Evolutionary conservation across 2,113 vertebrate genomes (phyloP), one percentile per base, ranked within the genome.

Genomic region (Uria aalge): DNA sequence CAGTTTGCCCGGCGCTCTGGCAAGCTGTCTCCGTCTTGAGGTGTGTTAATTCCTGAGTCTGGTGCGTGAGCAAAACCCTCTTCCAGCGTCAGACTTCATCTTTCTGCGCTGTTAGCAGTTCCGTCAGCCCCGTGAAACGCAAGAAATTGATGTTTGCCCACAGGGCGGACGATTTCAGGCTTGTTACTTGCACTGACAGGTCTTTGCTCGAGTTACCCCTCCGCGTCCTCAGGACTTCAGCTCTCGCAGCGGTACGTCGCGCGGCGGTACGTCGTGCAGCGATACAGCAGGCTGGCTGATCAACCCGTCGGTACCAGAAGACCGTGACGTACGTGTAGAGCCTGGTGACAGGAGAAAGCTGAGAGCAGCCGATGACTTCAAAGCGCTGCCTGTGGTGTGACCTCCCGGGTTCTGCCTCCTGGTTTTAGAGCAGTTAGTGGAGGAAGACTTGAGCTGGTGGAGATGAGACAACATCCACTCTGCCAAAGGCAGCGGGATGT

Each of bases 281-380:
- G 77, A 3, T 15, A 15, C 52, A 8, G 3, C 38, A 4, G 52
- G 16, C 63, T 30, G 63, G 27, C 21, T 1, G 34, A 15, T 19
- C 20, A 7, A 5, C 32, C 2, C 20, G 0, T 15, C 2, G 4
- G 64, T 19, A 2, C 52, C 15, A 2, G 16, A 6, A 8, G 4
- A 9, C 48, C 6, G 52, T 1, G 78, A 12, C 5, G 0, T 3
- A 12, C 5, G 0, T 3, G 19, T 8, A 17, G 77, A 36, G 40
- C 26, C 50, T 1, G 32, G 32, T 19, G 10, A 43, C 20, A 3
- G 3, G 34, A 38, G 50, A 3, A 24, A 8, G 59, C 22, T 21
- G 8, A 3, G 6, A 38, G 34, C 34, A 74, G 59, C 34, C 3
- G 3, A 14, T 27, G 16, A 10, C 22, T 68, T 38, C 41, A 13